Base-by-base conservation (phyloP, 2,888 invertebrate species). In the Camponotus fellah region DNA sequence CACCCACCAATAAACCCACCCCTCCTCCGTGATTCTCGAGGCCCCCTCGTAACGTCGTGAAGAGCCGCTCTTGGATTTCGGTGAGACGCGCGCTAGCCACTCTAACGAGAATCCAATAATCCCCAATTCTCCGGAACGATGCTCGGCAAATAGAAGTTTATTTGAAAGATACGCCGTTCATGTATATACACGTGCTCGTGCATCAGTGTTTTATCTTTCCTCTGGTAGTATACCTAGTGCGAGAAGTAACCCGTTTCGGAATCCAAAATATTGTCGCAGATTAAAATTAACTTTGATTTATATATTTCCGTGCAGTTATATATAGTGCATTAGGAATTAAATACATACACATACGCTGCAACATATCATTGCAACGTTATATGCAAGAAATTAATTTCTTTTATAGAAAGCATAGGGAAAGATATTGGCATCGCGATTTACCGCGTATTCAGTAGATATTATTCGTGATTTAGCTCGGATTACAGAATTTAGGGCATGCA, bases 81-180 rank as follows among this genome's bases (percentile, higher is more conserved):
- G 82, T 83, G 82, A 85, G 87, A 85, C 85, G 86, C 84, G 87
- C 66, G 85, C 85, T 87, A 85, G 79, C 85, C 89, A 84, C 84
- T 90, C 93, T 92, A 93, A 93, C 92, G 93, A 93, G 92, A 93
- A 93, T 93, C 93, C 93, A 92, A 93, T 93, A 93, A 93, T 93
- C 93, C 91, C 89, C 93, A 93, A 93, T 93, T 93, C 91, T 91
- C 85, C 90, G 91, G 92, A 90, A 91, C 92, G 91, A 89, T 91
- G 93, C 91, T 85, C 91, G 82, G 86, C 92, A 92, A 93, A 93
- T 93, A 91, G 91, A 91, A 93, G 92, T 93, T 93, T 92, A 92
- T 93, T 90, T 89, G 90, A 89, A 90, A 91, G 89, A 89, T 69
- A 85, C 86, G 83, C 37, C 62, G 65, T 87, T 82, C 74, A 74